These are phyloP conservation scores for Trichonephila clavata DNA, from an alignment of 1,140 invertebrate species.

Conservation along the genomic window DNA sequence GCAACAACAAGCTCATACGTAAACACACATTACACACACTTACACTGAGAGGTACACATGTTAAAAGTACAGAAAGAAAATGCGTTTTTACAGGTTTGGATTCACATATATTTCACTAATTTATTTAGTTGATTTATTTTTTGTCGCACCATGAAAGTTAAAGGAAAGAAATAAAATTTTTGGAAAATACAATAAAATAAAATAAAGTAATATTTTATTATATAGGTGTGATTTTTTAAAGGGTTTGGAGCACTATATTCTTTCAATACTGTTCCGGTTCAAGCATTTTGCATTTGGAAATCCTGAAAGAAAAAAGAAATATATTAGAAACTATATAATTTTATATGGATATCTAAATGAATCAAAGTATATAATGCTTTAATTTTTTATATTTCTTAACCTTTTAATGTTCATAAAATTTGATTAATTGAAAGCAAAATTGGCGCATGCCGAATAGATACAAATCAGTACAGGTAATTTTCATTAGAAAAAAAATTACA, in stretches of 20 bases:
- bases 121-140: slow-evolving; percentile 53
- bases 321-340: not conserved
- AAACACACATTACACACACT: slow-evolving; percentile 45
- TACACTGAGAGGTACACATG: slow-evolving; percentile 58
- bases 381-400: too few relatives aligned
- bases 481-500: too few relatives aligned
- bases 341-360: not conserved
- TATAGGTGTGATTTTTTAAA: slow-evolving; percentile 27
- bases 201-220: slow-evolving; percentile 33
- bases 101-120: slow-evolving; percentile 29
- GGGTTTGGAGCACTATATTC: slow-evolving; percentile 33
- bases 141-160: slow-evolving; percentile 39
- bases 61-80: slow-evolving; percentile 70
- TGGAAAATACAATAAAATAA: slow-evolving; percentile 38
- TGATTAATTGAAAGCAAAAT: too few relatives aligned
- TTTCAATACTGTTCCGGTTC: not conserved
- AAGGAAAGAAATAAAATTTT: not conserved
- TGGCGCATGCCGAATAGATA: too few relatives aligned
- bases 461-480: too few relatives aligned
- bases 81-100: slow-evolving; percentile 56
- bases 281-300: not conserved
- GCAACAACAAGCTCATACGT: slow-evolving; percentile 58
- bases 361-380: too few relatives aligned
- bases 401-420: too few relatives aligned
- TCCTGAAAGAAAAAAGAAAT: not conserved